These are phyloP conservation scores for Andrena minutula DNA, from an alignment of 2,888 invertebrate species.

Conservation along the genomic window DNA sequence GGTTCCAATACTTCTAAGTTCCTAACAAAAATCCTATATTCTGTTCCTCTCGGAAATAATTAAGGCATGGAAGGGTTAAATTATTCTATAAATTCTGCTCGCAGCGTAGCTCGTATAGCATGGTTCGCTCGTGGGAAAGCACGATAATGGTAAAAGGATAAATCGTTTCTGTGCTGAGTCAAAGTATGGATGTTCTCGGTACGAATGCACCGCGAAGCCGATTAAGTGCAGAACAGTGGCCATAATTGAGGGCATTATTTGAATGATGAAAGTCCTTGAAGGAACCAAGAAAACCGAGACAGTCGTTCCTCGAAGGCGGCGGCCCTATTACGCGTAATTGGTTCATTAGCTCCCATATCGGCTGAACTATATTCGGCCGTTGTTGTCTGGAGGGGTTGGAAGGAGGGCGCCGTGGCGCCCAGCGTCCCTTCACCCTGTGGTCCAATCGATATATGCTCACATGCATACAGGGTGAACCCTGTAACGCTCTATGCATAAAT, in stretches of 20 bases:
- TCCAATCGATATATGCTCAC: conserved; percentile 64
- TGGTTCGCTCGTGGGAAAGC: neutral
- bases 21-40: no score
- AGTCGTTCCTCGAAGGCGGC: conserved; percentile 70
- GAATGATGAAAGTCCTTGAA: conserved; percentile 66
- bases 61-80: no score
- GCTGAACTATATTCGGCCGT: conserved; percentile 73
- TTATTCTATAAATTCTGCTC: neutral
- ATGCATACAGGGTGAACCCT: conserved; percentile 35
- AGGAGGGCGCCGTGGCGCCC: conserved; percentile 71
- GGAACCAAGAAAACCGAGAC: conserved; percentile 66
- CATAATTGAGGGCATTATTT: conserved; percentile 60
- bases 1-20: no score
- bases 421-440: conserved; percentile 63
- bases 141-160: neutral
- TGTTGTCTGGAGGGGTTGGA: conserved; percentile 71
- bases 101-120: neutral
- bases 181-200: neutral
- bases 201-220: conserved; percentile 41
- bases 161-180: neutral
- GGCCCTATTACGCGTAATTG: conserved; percentile 76
- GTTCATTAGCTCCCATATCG: conserved; percentile 76
- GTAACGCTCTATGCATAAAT: neutral
- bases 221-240: conserved; percentile 54
- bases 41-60: no score